Evolutionary conservation across 2,797 vertebrate genomes (phyloP).

Genomic region (Tragelaphus oryx): DNA sequence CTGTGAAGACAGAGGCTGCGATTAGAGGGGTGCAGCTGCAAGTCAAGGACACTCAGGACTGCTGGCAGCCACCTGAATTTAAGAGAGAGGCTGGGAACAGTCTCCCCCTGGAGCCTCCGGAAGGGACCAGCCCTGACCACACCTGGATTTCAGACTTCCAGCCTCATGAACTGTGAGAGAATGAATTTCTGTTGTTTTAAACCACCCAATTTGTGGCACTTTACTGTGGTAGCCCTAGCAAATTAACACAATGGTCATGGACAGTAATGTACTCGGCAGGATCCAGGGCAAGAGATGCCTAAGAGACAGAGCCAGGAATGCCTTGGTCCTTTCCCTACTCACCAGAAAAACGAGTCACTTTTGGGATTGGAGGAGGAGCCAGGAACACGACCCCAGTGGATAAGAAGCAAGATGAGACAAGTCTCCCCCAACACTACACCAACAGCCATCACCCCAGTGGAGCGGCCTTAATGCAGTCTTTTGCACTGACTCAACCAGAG

Average conservation of each 20-base stretch:
- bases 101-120: no score
- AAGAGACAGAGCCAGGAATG: neutral
- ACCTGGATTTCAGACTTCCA: neutral
- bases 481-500: neutral
- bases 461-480: neutral
- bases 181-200: neutral
- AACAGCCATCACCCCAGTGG: neutral
- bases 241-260: fast-evolving
- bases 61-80: neutral
- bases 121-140: neutral
- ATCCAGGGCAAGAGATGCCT: neutral
- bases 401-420: neutral
- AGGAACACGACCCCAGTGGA: fast-evolving
- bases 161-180: neutral
- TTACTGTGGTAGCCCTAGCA: fast-evolving
- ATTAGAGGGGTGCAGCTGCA: neutral
- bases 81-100: neutral
- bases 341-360: neutral
- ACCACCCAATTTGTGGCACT: no score
- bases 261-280: fast-evolving
- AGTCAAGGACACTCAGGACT: neutral
- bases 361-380: fast-evolving
- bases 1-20: neutral
- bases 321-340: neutral
- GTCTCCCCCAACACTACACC: neutral